Conservation (phyloP, 2,797 vertebrate genomes). For the Eremophila alpestris region DNA sequence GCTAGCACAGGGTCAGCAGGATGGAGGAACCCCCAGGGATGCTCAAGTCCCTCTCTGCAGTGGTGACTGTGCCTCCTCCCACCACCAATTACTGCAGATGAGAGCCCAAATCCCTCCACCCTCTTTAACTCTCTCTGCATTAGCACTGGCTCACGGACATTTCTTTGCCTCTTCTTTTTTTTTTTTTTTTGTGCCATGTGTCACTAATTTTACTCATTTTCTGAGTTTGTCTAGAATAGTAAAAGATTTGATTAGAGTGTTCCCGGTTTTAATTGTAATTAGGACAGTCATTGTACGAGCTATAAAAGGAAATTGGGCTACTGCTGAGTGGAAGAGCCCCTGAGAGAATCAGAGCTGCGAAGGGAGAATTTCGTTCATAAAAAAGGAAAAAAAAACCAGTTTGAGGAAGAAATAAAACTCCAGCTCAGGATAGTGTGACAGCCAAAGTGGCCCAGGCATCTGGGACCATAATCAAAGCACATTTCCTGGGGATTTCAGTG, state of each 20-base stretch:
- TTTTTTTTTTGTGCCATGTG: constrained; percentile 6
- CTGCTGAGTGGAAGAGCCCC: constrained; percentile 53
- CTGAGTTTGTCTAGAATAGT: constrained; percentile 64
- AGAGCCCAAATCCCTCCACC: neutral
- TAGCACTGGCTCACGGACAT: neutral
- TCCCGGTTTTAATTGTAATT: constrained; percentile 69
- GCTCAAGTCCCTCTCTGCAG: neutral
- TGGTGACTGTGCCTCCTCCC: neutral
- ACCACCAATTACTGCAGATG: neutral
- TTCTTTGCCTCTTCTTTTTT: neutral
- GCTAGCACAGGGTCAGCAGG: neutral
- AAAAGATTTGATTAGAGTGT: constrained; percentile 70
- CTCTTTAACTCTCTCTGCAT: constrained; percentile 7
- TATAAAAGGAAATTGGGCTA: constrained; percentile 72
- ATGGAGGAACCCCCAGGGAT: constrained; percentile 33
- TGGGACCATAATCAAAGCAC: neutral
- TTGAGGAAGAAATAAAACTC: constrained; percentile 25
- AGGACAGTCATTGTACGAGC: constrained; percentile 64
- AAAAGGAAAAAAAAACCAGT: neutral
- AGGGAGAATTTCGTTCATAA: constrained; percentile 58
- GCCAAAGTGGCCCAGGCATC: constrained; percentile 10
- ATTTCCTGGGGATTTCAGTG: neutral
- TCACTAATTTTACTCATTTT: constrained; percentile 71
- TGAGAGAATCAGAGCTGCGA: constrained; percentile 26
- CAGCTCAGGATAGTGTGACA: constrained; percentile 15